A percentile compares a stretch with the other conserved stretches of the same genome.
These are phyloP conservation scores for Clarias batrachus DNA, from an alignment of 2,113 vertebrate genomes.

Conservation along the genomic window DNA sequence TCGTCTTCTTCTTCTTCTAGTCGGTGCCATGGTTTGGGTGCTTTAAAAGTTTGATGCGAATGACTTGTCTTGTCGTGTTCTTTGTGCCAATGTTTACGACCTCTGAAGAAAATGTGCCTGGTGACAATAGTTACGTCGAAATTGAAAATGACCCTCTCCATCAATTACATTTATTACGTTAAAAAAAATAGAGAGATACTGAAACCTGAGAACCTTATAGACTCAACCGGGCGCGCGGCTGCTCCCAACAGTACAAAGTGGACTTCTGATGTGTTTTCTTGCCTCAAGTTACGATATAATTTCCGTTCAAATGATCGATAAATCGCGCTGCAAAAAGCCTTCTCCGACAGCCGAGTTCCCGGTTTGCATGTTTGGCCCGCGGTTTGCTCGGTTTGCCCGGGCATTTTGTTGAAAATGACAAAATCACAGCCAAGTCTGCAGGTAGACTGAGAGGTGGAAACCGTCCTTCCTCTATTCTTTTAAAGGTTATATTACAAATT, in stretches of 20 bases:
- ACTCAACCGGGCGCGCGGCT: constrained; percentile 54
- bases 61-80: no score
- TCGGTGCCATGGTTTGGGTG: constrained; percentile 48
- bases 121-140: constrained; percentile 43
- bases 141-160: no score
- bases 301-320: background rate
- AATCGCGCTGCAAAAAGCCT: background rate
- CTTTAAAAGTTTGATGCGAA: background rate
- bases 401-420: constrained; percentile 38
- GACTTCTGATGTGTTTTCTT: constrained; percentile 59
- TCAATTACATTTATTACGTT: background rate
- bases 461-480: constrained; percentile 54
- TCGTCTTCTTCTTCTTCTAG: background rate
- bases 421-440: constrained; percentile 49
- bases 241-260: constrained; percentile 41
- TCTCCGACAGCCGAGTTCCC: constrained; percentile 19
- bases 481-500: constrained; percentile 49
- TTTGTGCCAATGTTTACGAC: background rate
- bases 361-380: background rate
- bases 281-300: constrained; percentile 45
- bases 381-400: constrained; percentile 2
- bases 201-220: constrained; percentile 63
- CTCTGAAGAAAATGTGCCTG: background rate
- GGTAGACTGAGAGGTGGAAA: constrained; percentile 13
- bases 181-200: constrained; percentile 46